phyloP scores from a whole-genome alignment of 37 sponge, comb jelly and placozoan genomes.

The Eunapius fragilis region DNA sequence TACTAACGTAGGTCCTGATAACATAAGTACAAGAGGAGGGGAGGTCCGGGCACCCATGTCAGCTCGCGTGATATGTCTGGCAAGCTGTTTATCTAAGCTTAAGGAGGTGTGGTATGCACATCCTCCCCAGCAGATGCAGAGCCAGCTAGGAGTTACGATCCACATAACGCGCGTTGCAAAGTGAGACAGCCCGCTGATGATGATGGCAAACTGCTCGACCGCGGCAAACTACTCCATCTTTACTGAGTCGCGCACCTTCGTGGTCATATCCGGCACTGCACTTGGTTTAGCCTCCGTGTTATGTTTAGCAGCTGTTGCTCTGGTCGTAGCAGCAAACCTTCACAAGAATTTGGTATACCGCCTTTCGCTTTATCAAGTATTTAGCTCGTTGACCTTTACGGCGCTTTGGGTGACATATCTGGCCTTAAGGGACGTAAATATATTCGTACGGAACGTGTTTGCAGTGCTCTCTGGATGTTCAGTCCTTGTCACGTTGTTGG shows the following conservation, averaged over 20 bases:
- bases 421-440: not conserved
- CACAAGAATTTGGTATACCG: not conserved
- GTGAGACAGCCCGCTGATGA: too few relatives aligned
- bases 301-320: not conserved
- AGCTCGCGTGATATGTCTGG: too few relatives aligned
- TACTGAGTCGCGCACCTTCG: not conserved
- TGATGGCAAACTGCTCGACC: not conserved
- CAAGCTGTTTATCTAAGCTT: too few relatives aligned
- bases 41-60: too few relatives aligned
- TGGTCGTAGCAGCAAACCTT: not conserved
- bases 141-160: too few relatives aligned
- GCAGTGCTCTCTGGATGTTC: not conserved
- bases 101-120: too few relatives aligned
- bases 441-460: not conserved
- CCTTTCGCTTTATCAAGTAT: not conserved
- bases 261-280: not conserved
- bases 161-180: too few relatives aligned
- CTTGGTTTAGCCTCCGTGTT: not conserved
- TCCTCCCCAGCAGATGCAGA: too few relatives aligned
- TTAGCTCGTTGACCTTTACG: not conserved
- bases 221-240: not conserved
- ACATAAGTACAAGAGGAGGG: too few relatives aligned
- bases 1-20: too few relatives aligned
- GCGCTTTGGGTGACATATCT: not conserved
- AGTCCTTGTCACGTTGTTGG: not conserved